Evolutionary conservation across 2,888 invertebrate species (phyloP), one percentile per base, ranked within the genome.

Genomic region (Aphrophora alni): DNA sequence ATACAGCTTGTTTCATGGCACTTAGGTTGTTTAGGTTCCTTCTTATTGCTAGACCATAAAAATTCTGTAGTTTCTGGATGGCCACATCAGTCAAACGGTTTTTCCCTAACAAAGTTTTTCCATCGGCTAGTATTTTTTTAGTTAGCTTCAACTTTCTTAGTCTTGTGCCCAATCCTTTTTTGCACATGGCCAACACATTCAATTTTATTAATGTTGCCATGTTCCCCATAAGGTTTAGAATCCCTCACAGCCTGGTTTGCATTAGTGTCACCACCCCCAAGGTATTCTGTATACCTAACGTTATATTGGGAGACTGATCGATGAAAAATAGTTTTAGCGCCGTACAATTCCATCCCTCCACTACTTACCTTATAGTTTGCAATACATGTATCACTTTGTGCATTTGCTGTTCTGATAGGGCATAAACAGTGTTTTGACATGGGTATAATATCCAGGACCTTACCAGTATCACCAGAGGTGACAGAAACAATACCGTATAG

Each of bases 141-240:
- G 26, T 59, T 76, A 26, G n/a, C 21, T 76, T 76, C 59, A 76
- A 51, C 14, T 21, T 38, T 21, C 27, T 26, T 25, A 76, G 51
- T n/a, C 25, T 27, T 38, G 74, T 21, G 33, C 74, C 74, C 33
- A n/a, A 74, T 74, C 25, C 38, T 27, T 21, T 74, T 74, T 17
- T 75, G 74, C 21, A 73, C 5, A 28, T 33, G 74, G 17, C 74
- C 74, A 27, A 73, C 21, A 33, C 75, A 75, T 27, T 75, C 76
- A 25, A 21, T n/a, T 26, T 76, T 59, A 17, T 76, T 25, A 10
- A 76, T 76, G 3, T 44, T 12, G 14, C n/a, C n/a, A n/a, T n/a
- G n/a, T n/a, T n/a, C n/a, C 14, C 76, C 76, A 76, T 76, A 76
- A n/a, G 76, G 76, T 26, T 76, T 76, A 25, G 25, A n/a, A 17